Conservation (phyloP, 2,888 invertebrate species). For the Leucoptera coffeella region DNA sequence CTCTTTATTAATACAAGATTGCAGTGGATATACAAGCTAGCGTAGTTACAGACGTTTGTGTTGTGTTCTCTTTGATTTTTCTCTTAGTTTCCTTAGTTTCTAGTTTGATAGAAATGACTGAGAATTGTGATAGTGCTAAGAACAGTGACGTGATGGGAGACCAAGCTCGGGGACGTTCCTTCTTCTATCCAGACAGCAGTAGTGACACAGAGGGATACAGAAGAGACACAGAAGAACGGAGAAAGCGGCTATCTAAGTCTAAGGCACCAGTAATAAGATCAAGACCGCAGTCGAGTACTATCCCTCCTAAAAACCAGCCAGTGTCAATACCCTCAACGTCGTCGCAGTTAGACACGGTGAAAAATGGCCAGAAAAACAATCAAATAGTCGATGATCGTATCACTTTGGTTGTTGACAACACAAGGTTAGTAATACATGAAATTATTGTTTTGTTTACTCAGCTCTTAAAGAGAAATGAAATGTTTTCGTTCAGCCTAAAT, state of each 20-base stretch:
- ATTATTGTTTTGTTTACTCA: too few species aligned
- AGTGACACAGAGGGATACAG: slow-evolving; percentile 82
- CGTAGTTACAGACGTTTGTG: too few species aligned
- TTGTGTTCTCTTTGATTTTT: too few species aligned
- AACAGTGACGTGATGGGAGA: too few species aligned
- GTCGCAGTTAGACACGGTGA: slow-evolving; percentile 4
- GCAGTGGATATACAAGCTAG: too few species aligned
- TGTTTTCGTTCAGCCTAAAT: too few species aligned
- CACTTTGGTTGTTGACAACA: slow-evolving; percentile 94
- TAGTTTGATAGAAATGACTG: too few species aligned
- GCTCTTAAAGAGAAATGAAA: too few species aligned
- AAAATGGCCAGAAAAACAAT: background rate
- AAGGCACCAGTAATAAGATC: slow-evolving; percentile 23
- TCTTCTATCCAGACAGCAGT: slow-evolving; percentile 62
- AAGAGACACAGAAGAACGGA: slow-evolving; percentile 61
- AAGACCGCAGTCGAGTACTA: slow-evolving; percentile 15
- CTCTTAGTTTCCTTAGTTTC: too few species aligned
- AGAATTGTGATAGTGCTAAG: too few species aligned
- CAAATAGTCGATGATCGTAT: slow-evolving; percentile 63
- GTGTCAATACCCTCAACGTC: slow-evolving; percentile 26
- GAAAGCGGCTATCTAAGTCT: slow-evolving; percentile 43
- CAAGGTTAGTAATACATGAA: too few species aligned
- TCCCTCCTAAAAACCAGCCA: slow-evolving; percentile 33
- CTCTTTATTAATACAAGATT: too few species aligned
- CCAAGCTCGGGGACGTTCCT: slow-evolving; percentile 17